Evolutionary conservation across 2,888 invertebrate species (phyloP).

Genomic region (Tetrapedia diversipes): DNA sequence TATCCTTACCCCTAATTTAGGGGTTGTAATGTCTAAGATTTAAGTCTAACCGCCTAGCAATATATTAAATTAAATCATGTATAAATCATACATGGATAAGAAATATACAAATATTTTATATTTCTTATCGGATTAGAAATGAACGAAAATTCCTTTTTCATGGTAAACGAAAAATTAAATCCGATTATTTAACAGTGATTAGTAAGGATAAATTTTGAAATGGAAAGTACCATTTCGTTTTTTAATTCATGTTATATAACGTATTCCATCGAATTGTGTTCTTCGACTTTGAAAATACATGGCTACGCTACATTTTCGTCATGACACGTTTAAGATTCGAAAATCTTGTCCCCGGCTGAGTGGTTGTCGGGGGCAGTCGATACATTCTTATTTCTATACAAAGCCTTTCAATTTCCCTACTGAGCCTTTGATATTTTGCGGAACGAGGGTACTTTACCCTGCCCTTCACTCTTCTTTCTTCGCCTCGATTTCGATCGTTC

Average conservation of each 20-base stretch:
- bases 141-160: too few species aligned
- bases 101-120: too few species aligned
- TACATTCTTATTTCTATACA: conserved; percentile 80
- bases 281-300: conserved; percentile 18
- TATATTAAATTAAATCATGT: too few species aligned
- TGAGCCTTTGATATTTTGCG: conserved; percentile 79
- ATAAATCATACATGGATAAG: too few species aligned
- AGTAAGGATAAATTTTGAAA: too few species aligned
- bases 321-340: conserved; percentile 68
- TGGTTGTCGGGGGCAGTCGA: conserved; percentile 76
- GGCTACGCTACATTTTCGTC: conserved; percentile 6
- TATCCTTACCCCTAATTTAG: too few species aligned
- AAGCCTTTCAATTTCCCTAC: conserved; percentile 81
- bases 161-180: too few species aligned
- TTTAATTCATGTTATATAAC: neutral
- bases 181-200: too few species aligned
- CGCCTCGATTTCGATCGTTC: conserved; percentile 48
- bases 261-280: neutral
- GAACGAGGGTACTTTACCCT: conserved; percentile 69
- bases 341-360: conserved; percentile 70
- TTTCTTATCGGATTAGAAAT: too few species aligned
- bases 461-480: conserved; percentile 32
- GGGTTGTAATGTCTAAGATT: too few species aligned
- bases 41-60: too few species aligned
- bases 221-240: neutral